Evolutionary conservation across 2,888 invertebrate species (phyloP), one percentile per base, ranked within the genome.

Genomic region (Tinea semifulvella): DNA sequence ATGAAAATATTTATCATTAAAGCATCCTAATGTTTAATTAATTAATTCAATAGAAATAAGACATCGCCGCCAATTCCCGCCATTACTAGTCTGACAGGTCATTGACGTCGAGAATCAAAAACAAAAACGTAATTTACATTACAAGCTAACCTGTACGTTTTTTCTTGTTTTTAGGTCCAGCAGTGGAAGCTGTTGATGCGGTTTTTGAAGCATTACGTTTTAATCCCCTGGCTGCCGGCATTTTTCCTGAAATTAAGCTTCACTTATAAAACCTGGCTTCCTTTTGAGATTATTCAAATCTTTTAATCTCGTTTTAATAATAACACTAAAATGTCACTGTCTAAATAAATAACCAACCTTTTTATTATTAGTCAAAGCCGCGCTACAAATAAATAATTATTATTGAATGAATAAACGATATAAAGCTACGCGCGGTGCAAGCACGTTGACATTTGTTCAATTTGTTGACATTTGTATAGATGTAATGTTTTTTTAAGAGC

Each of bases 221-320:
- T 49, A 76, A 71, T 55, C 81, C 81, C 56, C 81, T 69, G 53
- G 80, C 72, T 58, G 81, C 77, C 72, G 82, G 82, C 82, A 82
- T 82, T 63, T 56, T 71, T 68, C 53, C 79, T 80, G 76, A 67
- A 77, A 79, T 73, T 11, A 31, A 11, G 14, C 31, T 31, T 4
- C 13, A 14, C 2, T 11, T 6, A 11, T 13, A 31, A 13, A 13
- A 31, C n/a, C 13, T 31, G 13, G 13, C 31, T 31, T 13, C 31
- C n/a, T 14, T 14, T 31, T 31, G 11, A 31, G 5, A 6, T 31
- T 31, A 13, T 2, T 2, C 7, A 14, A 14, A 31, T 31, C 22
- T 14, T 11, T 4, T 22, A 40, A 22, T 40, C 40, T 22, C 14
- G 13, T 40, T 40, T 22, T n/a, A n/a, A 19, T 39, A 5, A 6